Conservation (phyloP, 2,888 invertebrate genomes). For the Drosophila diplacantha region DNA sequence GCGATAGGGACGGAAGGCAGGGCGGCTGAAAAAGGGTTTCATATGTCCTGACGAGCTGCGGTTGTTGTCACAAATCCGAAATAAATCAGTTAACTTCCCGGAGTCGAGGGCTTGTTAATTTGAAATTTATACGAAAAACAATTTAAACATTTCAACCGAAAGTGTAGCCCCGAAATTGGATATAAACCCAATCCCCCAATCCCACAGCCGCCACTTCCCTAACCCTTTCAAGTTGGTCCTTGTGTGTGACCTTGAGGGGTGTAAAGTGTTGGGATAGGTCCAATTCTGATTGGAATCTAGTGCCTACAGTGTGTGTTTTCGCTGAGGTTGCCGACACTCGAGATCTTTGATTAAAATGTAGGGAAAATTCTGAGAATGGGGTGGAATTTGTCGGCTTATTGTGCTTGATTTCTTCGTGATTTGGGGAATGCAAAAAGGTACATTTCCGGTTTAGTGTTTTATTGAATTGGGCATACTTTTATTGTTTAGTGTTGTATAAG, state of each 20-base stretch:
- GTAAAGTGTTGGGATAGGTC: slow-evolving; percentile 55
- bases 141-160: slow-evolving; percentile 63
- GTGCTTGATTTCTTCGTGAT: background rate
- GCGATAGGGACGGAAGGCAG: background rate
- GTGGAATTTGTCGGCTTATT: slow-evolving; percentile 12
- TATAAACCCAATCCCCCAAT: slow-evolving; percentile 8
- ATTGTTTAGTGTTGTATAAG: background rate
- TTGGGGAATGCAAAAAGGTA: slow-evolving; percentile 2
- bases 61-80: slow-evolving; percentile 62
- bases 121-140: slow-evolving; percentile 73
- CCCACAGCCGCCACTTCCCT: slow-evolving; percentile 2
- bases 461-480: background rate
- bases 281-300: slow-evolving; percentile 26
- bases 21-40: slow-evolving; percentile 56
- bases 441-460: background rate
- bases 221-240: slow-evolving; percentile 6
- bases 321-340: slow-evolving; percentile 20
- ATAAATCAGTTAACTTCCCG: slow-evolving; percentile 68
- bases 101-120: slow-evolving; percentile 67
- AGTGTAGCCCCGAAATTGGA: slow-evolving; percentile 37
- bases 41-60: slow-evolving; percentile 49
- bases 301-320: background rate
- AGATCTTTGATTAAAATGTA: slow-evolving; percentile 27
- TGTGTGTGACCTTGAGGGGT: slow-evolving; percentile 55
- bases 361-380: background rate